A percentile compares a stretch with the other conserved stretches of the same genome.
phyloP scores from a whole-genome alignment of 2,888 invertebrate genomes.

The Tigriopus californicus region DNA sequence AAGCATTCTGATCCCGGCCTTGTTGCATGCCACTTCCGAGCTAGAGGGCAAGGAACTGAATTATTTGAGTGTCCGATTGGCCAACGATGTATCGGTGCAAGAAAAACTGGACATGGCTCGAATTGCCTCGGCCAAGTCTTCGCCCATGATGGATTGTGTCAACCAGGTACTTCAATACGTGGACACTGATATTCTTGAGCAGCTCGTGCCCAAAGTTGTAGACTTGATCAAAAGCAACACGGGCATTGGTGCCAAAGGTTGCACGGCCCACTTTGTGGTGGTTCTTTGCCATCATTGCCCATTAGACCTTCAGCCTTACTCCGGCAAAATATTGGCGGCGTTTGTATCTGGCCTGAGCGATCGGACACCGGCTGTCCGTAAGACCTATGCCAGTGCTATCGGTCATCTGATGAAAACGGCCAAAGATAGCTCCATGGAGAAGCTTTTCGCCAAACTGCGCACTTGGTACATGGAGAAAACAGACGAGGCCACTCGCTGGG shows the following conservation, averaged over 20 bases:
- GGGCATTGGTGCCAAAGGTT: slow-evolving; percentile 64
- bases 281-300: slow-evolving; percentile 28
- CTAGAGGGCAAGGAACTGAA: slow-evolving; percentile 59
- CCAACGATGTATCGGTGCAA: slow-evolving; percentile 46
- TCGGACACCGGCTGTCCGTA: slow-evolving; percentile 60
- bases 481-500: slow-evolving; percentile 23
- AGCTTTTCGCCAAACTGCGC: slow-evolving; percentile 40
- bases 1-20: slow-evolving; percentile 54
- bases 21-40: slow-evolving; percentile 69
- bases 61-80: slow-evolving; percentile 53
- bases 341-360: slow-evolving; percentile 60
- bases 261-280: slow-evolving; percentile 30
- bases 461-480: slow-evolving; percentile 47
- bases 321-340: slow-evolving; percentile 41
- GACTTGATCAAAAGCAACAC: slow-evolving; percentile 60
- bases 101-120: slow-evolving; percentile 59
- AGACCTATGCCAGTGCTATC: slow-evolving; percentile 60
- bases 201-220: slow-evolving; percentile 43
- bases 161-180: slow-evolving; percentile 56
- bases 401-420: slow-evolving; percentile 65
- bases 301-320: slow-evolving; percentile 37
- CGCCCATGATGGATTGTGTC: slow-evolving; percentile 72
- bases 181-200: slow-evolving; percentile 52
- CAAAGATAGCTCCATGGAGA: slow-evolving; percentile 50
- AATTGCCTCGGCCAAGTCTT: slow-evolving; percentile 58